Conservation (phyloP, 2,797 vertebrate genomes). For the Anabacerthia variegaticeps region DNA sequence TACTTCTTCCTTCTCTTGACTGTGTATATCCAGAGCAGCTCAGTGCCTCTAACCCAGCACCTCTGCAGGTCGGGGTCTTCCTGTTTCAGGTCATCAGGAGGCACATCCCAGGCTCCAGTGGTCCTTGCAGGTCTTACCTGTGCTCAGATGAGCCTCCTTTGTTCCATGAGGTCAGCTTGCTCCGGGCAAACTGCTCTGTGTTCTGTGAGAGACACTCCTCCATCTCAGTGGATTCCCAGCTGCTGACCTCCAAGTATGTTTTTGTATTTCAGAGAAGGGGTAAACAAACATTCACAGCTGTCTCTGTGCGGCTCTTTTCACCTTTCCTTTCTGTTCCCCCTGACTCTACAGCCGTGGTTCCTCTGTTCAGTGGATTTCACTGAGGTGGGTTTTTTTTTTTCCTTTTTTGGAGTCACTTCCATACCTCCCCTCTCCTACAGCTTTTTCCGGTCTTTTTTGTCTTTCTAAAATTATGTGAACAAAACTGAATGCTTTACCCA, state of each 20-base stretch:
- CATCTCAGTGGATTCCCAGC: not conserved
- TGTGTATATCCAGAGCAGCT: not conserved
- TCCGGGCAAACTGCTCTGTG: not conserved
- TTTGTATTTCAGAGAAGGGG: not conserved
- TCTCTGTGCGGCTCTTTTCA: not conserved
- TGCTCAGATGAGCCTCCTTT: not conserved
- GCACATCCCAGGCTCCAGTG: not conserved
- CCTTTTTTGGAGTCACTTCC: not conserved
- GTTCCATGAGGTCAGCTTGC: not conserved
- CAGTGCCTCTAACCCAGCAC: not conserved
- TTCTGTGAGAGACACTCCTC: not conserved
- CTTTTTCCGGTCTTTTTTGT: not conserved
- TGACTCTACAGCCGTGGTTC: not conserved
- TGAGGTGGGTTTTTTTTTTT: not conserved
- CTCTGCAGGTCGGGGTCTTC: not conserved
- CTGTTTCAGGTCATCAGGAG: not conserved
- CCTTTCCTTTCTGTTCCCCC: not conserved
- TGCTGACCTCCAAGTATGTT: not conserved
- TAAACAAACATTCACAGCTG: not conserved
- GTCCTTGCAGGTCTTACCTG: not conserved
- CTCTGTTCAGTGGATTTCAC: not conserved
- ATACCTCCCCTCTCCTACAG: not conserved
- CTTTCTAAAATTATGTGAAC: not conserved
- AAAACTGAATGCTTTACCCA: not conserved
- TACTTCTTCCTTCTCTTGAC: not conserved